Evolutionary conservation across 2,888 invertebrate species (phyloP).

Genomic region (Melipona bicolor): DNA sequence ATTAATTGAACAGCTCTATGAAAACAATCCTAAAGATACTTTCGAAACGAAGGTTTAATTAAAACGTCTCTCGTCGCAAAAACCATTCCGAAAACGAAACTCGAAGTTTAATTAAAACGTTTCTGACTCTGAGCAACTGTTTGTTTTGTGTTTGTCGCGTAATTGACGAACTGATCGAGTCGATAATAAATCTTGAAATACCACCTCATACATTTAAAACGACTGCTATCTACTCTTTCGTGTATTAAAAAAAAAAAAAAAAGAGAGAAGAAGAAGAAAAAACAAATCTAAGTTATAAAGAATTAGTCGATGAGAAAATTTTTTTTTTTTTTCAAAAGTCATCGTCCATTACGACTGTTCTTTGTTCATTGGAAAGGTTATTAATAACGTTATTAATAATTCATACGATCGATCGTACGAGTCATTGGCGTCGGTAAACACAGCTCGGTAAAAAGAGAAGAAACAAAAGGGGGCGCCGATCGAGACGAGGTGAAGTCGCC

Average conservation of each 20-base stretch:
- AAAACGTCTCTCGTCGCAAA: background rate
- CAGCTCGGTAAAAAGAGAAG: constrained; percentile 34
- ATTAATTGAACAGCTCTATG: too few species aligned
- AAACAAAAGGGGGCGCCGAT: constrained; percentile 38
- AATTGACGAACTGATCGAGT: background rate
- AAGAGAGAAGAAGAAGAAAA: background rate
- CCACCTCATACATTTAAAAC: background rate
- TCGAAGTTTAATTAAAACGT: background rate
- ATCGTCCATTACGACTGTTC: background rate
- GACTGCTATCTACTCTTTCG: background rate
- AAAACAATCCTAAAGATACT: too few species aligned
- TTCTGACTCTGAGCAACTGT: background rate
- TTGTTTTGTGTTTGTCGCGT: background rate
- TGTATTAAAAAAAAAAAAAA: background rate
- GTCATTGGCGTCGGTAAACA: constrained; percentile 44
- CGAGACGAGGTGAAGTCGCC: constrained; percentile 15
- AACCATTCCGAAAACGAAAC: background rate
- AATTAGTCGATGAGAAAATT: background rate
- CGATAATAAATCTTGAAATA: background rate
- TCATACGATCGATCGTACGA: background rate
- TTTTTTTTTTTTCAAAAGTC: background rate
- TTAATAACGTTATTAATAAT: constrained; percentile 11
- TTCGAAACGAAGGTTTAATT: too few species aligned
- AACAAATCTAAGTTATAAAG: background rate
- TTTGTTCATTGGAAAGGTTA: background rate